Evolutionary conservation across 1,140 invertebrate species (phyloP).

Genomic region (Drosophila athabasca): DNA sequence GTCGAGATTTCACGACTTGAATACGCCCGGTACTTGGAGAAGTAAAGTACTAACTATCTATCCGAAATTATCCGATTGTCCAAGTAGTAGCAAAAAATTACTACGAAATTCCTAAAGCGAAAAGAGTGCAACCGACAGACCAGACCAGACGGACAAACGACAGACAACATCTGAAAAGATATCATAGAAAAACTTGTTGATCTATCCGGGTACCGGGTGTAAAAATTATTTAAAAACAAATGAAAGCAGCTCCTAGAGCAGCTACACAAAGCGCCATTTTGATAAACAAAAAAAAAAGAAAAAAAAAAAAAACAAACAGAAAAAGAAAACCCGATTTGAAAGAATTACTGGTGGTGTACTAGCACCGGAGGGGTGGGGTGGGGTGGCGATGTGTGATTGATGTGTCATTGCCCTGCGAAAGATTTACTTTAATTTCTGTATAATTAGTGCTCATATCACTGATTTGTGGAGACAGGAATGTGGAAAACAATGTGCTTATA

Average conservation of each 20-base stretch:
- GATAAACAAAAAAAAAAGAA: constrained; percentile 16
- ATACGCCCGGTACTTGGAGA: constrained; percentile 21
- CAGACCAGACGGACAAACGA: too few species aligned
- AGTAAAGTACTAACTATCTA: neutral
- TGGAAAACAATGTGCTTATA: constrained; percentile 43
- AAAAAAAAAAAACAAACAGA: neutral
- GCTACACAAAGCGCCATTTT: constrained; percentile 31
- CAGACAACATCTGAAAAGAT: too few species aligned
- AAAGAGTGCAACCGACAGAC: neutral
- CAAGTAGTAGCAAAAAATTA: neutral
- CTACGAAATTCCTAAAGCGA: too few species aligned
- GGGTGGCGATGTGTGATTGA: too few species aligned
- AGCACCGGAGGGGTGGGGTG: too few species aligned
- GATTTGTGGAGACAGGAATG: constrained; percentile 45
- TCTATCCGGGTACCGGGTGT: constrained; percentile 1
- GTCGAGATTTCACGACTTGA: constrained; percentile 5
- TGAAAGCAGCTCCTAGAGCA: constrained; percentile 4
- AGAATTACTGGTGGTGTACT: neutral
- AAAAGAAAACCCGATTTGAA: constrained; percentile 11
- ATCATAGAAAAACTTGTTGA: neutral
- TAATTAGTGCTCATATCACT: constrained; percentile 54
- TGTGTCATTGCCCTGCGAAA: constrained; percentile 41
- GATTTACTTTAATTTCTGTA: constrained; percentile 59
- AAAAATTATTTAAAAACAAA: constrained; percentile 7
- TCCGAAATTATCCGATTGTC: neutral